Evolutionary conservation across 2,113 vertebrate species (phyloP).

Genomic region (Heterotilapia buettikoferi): DNA sequence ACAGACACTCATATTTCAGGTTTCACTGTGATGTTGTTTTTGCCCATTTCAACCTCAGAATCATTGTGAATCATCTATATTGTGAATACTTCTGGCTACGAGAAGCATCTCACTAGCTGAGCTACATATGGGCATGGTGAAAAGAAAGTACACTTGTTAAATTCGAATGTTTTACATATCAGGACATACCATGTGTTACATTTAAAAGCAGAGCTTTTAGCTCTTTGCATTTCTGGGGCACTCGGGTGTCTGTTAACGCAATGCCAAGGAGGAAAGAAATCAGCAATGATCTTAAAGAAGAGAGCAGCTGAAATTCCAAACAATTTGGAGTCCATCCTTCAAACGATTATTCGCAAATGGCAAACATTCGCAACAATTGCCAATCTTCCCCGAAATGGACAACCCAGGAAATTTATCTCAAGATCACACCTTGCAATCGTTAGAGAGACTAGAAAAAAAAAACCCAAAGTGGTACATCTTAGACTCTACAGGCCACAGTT

Average conservation of each 20-base stretch:
- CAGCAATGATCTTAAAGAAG: neutral
- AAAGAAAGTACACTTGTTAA: neutral
- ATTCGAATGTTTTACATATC: neutral
- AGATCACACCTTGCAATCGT: neutral
- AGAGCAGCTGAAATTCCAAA: neutral
- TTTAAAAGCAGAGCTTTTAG: neutral
- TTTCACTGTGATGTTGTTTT: neutral
- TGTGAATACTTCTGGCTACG: neutral
- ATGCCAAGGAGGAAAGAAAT: neutral
- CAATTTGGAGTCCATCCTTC: neutral
- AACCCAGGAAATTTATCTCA: neutral
- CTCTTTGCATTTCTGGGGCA: neutral
- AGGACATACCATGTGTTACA: neutral
- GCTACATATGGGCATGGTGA: neutral
- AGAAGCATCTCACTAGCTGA: neutral
- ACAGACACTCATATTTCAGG: neutral
- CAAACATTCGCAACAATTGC: neutral
- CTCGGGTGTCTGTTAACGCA: neutral
- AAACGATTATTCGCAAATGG: neutral
- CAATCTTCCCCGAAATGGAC: neutral
- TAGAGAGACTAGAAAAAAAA: neutral
- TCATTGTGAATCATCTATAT: neutral
- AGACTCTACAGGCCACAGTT: neutral
- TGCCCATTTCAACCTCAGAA: neutral
- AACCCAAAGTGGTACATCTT: fast-evolving